Conservation (phyloP, 2,113 vertebrate species). For the Melanerpes formicivorus region DNA sequence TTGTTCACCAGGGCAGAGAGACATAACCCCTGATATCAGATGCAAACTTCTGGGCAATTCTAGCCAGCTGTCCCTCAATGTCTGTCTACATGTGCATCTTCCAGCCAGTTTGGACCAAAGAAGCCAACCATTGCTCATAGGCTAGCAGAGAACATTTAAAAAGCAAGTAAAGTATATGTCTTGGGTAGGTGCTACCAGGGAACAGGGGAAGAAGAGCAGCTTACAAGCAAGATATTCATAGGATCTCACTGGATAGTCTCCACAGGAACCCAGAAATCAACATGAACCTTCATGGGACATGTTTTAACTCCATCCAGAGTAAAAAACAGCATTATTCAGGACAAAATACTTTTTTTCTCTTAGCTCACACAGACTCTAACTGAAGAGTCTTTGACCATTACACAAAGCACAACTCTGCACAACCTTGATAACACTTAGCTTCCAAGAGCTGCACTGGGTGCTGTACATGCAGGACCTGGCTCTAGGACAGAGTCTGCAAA, state of each 20-base stretch:
- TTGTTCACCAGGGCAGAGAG: not conserved
- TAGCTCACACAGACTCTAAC: not conserved
- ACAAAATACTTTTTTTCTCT: not conserved
- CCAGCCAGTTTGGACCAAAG: not conserved
- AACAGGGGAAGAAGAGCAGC: not conserved
- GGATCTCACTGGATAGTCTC: not conserved
- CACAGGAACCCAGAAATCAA: not conserved
- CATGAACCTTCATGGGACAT: not conserved
- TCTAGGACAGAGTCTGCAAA: not conserved
- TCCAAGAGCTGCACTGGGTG: not conserved
- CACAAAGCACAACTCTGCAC: not conserved
- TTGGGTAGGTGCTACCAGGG: not conserved
- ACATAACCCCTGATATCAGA: not conserved
- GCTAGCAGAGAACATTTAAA: not conserved
- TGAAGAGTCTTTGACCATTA: not conserved
- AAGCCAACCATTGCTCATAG: not conserved
- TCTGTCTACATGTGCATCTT: not conserved
- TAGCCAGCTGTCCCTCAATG: not conserved
- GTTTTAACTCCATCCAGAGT: not conserved
- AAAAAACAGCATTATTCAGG: not conserved
- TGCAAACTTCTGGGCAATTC: not conserved
- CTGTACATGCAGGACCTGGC: not conserved
- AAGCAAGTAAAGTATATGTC: not conserved
- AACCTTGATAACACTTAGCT: not conserved
- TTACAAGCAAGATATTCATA: not conserved